A percentile compares a stretch with the other conserved stretches of the same genome.
Conservation (phyloP, 2,888 invertebrate genomes). For the Drosophila histrio region DNA sequence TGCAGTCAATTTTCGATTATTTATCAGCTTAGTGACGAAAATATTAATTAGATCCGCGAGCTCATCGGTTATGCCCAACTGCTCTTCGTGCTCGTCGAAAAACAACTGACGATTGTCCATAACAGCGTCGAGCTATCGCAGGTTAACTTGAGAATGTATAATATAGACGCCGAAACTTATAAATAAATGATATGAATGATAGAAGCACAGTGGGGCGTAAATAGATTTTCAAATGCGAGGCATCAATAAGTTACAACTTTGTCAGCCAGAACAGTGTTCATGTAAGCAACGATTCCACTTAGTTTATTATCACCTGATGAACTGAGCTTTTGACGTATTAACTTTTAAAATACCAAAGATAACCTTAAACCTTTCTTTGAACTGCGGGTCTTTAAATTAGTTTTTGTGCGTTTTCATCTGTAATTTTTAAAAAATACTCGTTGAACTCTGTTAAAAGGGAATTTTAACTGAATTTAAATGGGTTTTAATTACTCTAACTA, state of each 20-base stretch:
- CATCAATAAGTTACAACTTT: background rate
- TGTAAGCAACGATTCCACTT: background rate
- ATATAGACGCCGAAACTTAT: background rate
- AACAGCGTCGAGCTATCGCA: background rate
- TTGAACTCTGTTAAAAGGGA: background rate
- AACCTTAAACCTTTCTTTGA: too few species aligned
- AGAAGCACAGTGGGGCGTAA: slow-evolving; percentile 34
- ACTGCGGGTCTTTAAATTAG: background rate
- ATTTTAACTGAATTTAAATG: background rate
- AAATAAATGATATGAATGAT: slow-evolving; percentile 16
- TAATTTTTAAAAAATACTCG: too few species aligned
- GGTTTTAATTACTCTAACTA: background rate
- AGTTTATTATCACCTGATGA: background rate
- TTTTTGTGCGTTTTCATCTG: too few species aligned
- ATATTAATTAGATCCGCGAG: slow-evolving; percentile 33
- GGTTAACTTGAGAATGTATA: background rate
- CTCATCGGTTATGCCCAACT: slow-evolving; percentile 31
- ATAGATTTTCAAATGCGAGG: background rate
- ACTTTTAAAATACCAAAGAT: background rate
- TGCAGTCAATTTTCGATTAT: slow-evolving; percentile 10
- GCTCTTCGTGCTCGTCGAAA: slow-evolving; percentile 2
- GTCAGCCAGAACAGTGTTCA: background rate
- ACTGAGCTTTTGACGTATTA: background rate
- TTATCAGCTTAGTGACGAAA: slow-evolving; percentile 26
- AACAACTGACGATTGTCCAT: slow-evolving; percentile 41